Base-by-base conservation (phyloP, 2,797 vertebrate species). In the Lepilemur septentrionalis region DNA sequence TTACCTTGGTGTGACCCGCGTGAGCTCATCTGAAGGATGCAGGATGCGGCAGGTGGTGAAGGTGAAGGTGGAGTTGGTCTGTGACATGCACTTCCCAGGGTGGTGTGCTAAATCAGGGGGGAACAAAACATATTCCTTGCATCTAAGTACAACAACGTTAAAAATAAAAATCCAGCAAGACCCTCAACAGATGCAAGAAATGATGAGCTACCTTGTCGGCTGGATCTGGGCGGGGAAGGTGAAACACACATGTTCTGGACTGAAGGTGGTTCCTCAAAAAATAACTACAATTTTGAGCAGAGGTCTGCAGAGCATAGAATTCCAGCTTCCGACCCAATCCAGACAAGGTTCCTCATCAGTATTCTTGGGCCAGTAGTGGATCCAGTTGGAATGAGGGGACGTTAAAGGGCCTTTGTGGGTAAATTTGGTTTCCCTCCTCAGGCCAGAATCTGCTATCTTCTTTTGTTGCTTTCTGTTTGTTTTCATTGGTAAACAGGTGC, bases 21-120 rank as follows among this genome's bases (percentile, higher is more conserved):
- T 99, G 98, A 99, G 99, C 90, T 99, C 99, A 95, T 99, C 99
- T 4, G 99, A 99, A 35, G 99, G 99, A 98, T 99, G 99, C 97
- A 99, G 98, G 96, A 99, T 99, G 98, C 99, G 99, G 98, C 99
- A 99, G 98, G 99, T 99, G 98, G 99, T 99, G 98, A 99, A 99
- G 98, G 99, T 99, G 98, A 99, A 99, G 87, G 99, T 99, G 98
- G 99, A 99, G 99, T 99, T 99, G 93, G 99, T 99, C 98, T 99
- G 99, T 97, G 99, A 99, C 99, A 99, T 99, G 98, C 99, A 99
- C 98, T 99, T 99, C 97, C 99, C 99, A 96, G 99, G 99, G 98
- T 99, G 99, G 99, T 99, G 99, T 80, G 99, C 99, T 99, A 99
- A 65, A 98, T 98, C 35, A n/a, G 96, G 97, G 90, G 96, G 83